Base-by-base conservation (phyloP, 2,113 vertebrate genomes). In the Hymenochirus boettgeri region DNA sequence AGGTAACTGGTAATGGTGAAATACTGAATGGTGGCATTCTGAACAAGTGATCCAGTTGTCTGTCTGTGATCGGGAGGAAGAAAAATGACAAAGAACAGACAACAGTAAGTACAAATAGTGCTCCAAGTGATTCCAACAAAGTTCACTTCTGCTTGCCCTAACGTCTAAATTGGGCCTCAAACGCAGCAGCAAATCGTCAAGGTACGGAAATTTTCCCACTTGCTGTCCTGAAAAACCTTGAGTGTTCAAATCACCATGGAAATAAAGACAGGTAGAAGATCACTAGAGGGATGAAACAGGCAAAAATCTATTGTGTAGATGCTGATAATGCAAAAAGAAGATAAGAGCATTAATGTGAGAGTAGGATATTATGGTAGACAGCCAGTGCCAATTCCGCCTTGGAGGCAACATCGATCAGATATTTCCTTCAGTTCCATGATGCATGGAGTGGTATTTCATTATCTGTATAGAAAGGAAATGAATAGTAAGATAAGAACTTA, bases 271-370 rank as follows among this genome's bases (percentile, higher is more conserved):
- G 85, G 86, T 98, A 99, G 86, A 99, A 99, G 75, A 98, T 73
- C 11, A 99, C 75, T 56, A 99, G 82, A 0, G 96, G 96, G 76
- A 99, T 93, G 76, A 90, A 70, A 61, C 95, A 92, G 70, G 94
- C 86, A 64, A 99, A 98, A 99, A 50, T 97, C 92, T 1, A 97
- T 82, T 23, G 97, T 99, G 62, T 99, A 91, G 79, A 97, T 99
- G 84, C 95, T 98, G 82, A 99, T 89, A 80, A 99, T 90, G 69
- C n/a, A 99, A 99, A 83, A 99, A 99, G 83, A 99, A 95, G 81
- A 96, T 73, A 4, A 99, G 92, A 0, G 97, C 93, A 18, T 99
- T 99, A 79, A 99, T 84, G 65, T 99, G 96, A 75, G 98, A 95
- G 1, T 94, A 97, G 51, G 96, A 96, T 52, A 99, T 83, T 54